Conservation (phyloP, 2,888 invertebrate genomes). For the Sisyra terminalis region DNA sequence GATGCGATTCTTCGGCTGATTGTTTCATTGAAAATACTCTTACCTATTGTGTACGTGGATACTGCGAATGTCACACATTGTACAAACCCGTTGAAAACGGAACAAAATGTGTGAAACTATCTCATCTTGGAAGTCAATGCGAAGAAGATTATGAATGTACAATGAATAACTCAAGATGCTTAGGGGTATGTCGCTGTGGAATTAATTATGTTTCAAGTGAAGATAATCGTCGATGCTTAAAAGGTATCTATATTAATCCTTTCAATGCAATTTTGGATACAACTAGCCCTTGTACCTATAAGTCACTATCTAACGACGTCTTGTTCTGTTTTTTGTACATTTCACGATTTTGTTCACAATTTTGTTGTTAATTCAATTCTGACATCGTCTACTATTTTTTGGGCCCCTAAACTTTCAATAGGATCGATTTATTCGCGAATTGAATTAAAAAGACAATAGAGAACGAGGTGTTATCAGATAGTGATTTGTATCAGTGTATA, state of each 20-base stretch:
- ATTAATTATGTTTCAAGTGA: constrained; percentile 19
- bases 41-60: constrained; percentile 5
- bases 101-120: constrained; percentile 4
- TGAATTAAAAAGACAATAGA: too few relatives aligned
- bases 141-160: constrained; percentile 3
- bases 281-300: too few relatives aligned
- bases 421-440: too few relatives aligned
- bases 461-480: too few relatives aligned
- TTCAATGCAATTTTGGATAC: constrained; percentile 1
- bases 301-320: too few relatives aligned
- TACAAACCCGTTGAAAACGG: constrained; percentile 6
- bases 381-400: too few relatives aligned
- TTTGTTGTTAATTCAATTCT: too few relatives aligned
- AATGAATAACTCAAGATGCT: constrained; percentile 13
- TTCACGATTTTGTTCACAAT: too few relatives aligned
- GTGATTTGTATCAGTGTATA: too few relatives aligned
- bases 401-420: too few relatives aligned
- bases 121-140: background rate
- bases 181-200: constrained; percentile 20
- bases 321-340: too few relatives aligned
- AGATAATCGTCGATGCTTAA: constrained; percentile 19
- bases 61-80: constrained; percentile 2
- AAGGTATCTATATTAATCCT: constrained; percentile 19
- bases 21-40: constrained; percentile 6
- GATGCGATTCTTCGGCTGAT: background rate